Evolutionary conservation across 2,113 vertebrate species (phyloP), one percentile per base, ranked within the genome.

Genomic region (Zosterops borbonicus): DNA sequence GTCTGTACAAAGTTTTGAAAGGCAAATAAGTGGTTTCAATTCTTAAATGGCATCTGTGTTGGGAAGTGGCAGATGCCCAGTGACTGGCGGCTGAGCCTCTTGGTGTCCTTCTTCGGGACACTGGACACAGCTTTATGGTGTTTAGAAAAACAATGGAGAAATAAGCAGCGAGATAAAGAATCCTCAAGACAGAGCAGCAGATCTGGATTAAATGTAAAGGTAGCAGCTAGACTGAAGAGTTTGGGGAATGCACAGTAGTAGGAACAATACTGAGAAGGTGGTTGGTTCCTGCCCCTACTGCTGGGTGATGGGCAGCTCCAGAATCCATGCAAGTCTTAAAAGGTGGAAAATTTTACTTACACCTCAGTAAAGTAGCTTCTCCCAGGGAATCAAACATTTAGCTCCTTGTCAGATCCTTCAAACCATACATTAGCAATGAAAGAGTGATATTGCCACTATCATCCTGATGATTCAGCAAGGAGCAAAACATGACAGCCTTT

Each of bases 401-500:
- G 63, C 18, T 94, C 78, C 84, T 80, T 95, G 87, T 94, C 78
- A 93, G 33, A 74, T 64, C 46, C 49, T 92, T 87, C 83, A 83
- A 95, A 73, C 69, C 69, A 46, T 82, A 49, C 56, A 56, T 86
- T 68, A 95, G 44, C 73, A 71, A 65, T 64, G 68, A 80, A 89
- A 90, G 59, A 95, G 17, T 85, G 80, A 78, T 92, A 90, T 24
- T 96, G 64, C 60, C 47, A 16, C 83, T 81, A 3, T 58, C 4
- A 0, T 92, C 83, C 76, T 94, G 95, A 96, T 95, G 95, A 96
- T 93, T 96, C 96, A 97, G 95, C 95, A 96, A 93, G 73, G 68
- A 94, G 85, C 56, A 75, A 77, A 92, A 78, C 73, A 71, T 41
- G 85, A 93, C 71, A 85, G 93, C 89, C 90, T 87, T 95, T 92